phyloP scores from a whole-genome alignment of 1,140 invertebrate genomes.

The Papilio xuthus region DNA sequence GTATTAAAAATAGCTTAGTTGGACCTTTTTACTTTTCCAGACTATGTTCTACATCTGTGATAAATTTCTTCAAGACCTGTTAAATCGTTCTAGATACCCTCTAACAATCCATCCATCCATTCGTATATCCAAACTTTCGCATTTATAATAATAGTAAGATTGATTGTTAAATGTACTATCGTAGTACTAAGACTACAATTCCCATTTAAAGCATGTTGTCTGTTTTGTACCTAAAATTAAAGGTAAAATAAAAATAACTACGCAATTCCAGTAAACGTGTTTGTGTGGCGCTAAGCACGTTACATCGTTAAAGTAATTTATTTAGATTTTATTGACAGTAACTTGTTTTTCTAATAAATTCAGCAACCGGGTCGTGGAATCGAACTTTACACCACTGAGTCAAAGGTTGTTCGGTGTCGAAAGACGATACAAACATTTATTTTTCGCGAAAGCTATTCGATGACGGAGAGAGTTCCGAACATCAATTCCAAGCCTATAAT shows the following conservation, averaged over 20 bases:
- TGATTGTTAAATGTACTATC: too few species aligned
- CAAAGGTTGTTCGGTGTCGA: neutral
- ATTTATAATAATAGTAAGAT: too few species aligned
- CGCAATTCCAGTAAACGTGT: constrained; percentile 16
- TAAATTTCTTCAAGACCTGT: too few species aligned
- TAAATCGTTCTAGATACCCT: too few species aligned
- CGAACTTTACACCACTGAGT: neutral
- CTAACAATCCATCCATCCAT: too few species aligned
- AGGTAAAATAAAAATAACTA: neutral
- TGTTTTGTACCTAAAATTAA: neutral
- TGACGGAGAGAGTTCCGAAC: constrained; percentile 8
- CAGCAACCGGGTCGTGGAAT: neutral
- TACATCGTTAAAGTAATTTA: neutral
- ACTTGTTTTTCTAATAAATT: constrained; percentile 26
- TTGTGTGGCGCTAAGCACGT: neutral
- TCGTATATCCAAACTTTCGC: too few species aligned
- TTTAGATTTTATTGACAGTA: constrained; percentile 6
- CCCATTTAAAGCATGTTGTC: too few species aligned
- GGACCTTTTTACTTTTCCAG: too few species aligned
- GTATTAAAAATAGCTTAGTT: too few species aligned
- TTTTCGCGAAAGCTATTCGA: constrained; percentile 5
- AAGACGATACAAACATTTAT: neutral
- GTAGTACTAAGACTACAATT: too few species aligned
- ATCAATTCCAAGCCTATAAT: constrained; percentile 11
- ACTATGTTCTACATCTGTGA: too few species aligned